Evolutionary conservation across 2,888 invertebrate species (phyloP).

Genomic region (Habroteleia sp.): DNA sequence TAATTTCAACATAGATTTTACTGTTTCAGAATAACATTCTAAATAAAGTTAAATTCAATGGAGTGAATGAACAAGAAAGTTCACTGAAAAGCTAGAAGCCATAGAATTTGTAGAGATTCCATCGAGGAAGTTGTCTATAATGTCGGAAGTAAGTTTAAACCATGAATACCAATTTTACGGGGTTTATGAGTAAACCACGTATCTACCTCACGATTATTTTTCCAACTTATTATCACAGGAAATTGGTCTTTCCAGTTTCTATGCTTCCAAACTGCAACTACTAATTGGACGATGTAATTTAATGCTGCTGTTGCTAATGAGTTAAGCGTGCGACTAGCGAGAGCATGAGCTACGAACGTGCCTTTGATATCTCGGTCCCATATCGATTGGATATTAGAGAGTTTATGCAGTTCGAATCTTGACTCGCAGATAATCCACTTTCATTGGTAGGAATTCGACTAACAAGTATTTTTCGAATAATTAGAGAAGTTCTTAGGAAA

Average conservation of each 20-base stretch:
- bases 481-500: constrained; percentile 3
- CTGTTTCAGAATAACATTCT: neutral
- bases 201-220: constrained; percentile 49
- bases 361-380: constrained; percentile 69
- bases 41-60: constrained; percentile 11
- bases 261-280: constrained; percentile 67
- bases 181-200: constrained; percentile 53
- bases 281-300: constrained; percentile 74
- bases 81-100: constrained; percentile 14
- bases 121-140: constrained; percentile 39
- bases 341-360: constrained; percentile 71
- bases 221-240: constrained; percentile 63
- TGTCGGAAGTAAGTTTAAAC: constrained; percentile 34
- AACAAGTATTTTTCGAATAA: constrained; percentile 17
- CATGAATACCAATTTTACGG: constrained; percentile 52
- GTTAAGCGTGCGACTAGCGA: constrained; percentile 67
- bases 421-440: constrained; percentile 32
- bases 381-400: constrained; percentile 70
- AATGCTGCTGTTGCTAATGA: constrained; percentile 71
- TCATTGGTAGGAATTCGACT: constrained; percentile 16
- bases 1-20: no score
- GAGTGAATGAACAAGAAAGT: constrained; percentile 31
- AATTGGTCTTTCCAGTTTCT: constrained; percentile 67
- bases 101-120: constrained; percentile 23
- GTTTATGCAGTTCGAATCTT: constrained; percentile 53